Evolutionary conservation across 2,797 vertebrate species (phyloP), one percentile per base, ranked within the genome.

Genomic region (Centroberyx gerrardi): DNA sequence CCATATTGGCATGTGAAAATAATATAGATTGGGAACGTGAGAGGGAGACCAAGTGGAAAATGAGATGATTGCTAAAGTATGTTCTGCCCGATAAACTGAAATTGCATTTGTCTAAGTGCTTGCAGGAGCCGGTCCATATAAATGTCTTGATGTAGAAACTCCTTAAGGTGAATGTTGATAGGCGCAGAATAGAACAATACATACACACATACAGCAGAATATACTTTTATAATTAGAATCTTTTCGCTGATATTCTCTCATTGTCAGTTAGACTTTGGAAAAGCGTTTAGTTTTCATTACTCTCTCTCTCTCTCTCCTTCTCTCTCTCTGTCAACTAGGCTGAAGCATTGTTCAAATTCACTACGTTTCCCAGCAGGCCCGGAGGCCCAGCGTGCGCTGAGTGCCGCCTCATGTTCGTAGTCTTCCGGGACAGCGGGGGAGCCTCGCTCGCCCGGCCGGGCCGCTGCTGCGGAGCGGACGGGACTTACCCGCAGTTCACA

Each of bases 321-420:
- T 42, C 27, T 15, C 54, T 69, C 56, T 28, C 36, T 48, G 14
- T 48, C 14, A 4, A 48, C 3, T 4, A 17, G 22, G 44, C 72
- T 38, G 14, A 68, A 70, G 62, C 53, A 78, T 42, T 70, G 74
- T 78, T 76, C 38, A 78, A 59, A 38, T 62, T 64, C 31, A 5
- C 56, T 62, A 27, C 38, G 56, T 80, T 72, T 80, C 87, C 82
- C 86, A 76, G 77, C 72, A 74, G 82, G 69, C 53, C 62, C 1
- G 68, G 58, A 18, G 83, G 75, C 90, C 80, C 93, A 94, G 94
- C 91, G 42, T 91, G 93, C 63, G 9, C 55, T 88, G 90, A 94
- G 92, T 94, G 94, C 85, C 61, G 72, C 89, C 61, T 93, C 88
- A 76, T 94, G 94, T 94, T 89, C 62, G 2, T 52, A 22, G 67